phyloP scores from a whole-genome alignment of 2,113 vertebrate species.

The Neodontobutis hainanensis region DNA sequence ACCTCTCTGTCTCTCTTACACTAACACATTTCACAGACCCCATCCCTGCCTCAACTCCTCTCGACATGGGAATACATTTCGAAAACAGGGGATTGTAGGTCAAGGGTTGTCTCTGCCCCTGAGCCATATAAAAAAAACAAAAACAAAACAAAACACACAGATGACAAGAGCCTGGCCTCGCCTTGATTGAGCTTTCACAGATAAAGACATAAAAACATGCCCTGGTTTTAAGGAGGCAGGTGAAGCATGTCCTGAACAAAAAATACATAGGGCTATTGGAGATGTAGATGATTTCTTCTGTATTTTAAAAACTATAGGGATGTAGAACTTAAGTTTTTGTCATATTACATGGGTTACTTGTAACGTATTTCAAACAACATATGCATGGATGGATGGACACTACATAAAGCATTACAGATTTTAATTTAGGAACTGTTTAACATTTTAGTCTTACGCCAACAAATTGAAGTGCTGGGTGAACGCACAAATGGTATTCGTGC shows the following conservation, averaged over 20 bases:
- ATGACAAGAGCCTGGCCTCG: conserved; percentile 5
- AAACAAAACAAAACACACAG: no score
- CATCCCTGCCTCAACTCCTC: conserved; percentile 46
- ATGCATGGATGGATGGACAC: no score
- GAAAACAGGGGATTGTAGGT: conserved; percentile 56
- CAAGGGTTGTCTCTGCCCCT: conserved; percentile 38
- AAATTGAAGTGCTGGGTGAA: no score
- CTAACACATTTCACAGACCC: conserved; percentile 37
- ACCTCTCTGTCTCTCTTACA: conserved; percentile 16
- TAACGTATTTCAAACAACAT: no score
- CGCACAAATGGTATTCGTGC: no score
- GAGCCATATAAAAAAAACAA: conserved; percentile 35
- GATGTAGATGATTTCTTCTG: no score
- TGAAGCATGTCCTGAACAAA: conserved; percentile 13
- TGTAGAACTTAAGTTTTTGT: no score
- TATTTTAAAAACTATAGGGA: no score
- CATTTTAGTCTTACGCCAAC: no score
- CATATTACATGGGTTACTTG: no score
- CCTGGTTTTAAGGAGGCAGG: conserved; percentile 25
- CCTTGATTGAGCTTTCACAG: conserved; percentile 37
- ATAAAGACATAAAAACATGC: conserved; percentile 12
- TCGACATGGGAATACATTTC: conserved; percentile 36
- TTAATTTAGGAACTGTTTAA: no score
- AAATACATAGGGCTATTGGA: no score
- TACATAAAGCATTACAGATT: not conserved